A percentile compares a stretch with the other conserved stretches of the same genome.
phyloP scores from a whole-genome alignment of 2,888 invertebrate species.

The Megalurothrips usitatus region DNA sequence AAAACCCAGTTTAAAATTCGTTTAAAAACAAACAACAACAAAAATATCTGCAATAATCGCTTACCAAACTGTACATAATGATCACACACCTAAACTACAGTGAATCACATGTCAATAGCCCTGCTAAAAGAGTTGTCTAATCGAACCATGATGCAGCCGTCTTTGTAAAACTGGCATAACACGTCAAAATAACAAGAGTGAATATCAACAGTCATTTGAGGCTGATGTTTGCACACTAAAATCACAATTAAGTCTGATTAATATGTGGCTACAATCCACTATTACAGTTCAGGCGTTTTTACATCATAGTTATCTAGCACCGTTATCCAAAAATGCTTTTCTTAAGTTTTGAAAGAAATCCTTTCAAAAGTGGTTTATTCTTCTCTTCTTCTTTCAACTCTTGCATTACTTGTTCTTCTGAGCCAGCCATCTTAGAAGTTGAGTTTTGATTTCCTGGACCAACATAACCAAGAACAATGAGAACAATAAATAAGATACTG shows the following conservation, averaged over 20 bases:
- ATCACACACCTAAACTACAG: not conserved
- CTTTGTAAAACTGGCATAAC: not conserved
- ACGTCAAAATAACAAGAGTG: not conserved
- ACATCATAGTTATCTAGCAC: not conserved
- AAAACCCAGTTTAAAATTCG: not conserved
- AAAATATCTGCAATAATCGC: not conserved
- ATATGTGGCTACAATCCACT: not conserved
- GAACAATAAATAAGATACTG: slow-evolving; percentile 41
- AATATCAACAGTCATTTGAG: not conserved
- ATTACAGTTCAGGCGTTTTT: not conserved
- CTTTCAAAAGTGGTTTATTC: slow-evolving; percentile 45
- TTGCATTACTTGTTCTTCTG: slow-evolving; percentile 11
- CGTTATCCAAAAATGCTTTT: slow-evolving; percentile 28
- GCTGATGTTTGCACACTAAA: not conserved
- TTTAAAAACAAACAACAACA: not conserved
- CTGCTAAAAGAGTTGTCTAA: not conserved
- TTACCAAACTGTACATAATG: not conserved
- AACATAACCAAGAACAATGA: slow-evolving; percentile 14
- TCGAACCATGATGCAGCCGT: not conserved
- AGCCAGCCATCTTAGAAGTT: slow-evolving; percentile 14
- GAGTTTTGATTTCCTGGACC: slow-evolving; percentile 14
- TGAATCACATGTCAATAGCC: not conserved
- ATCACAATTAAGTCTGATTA: not conserved
- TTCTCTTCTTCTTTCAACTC: slow-evolving; percentile 47
- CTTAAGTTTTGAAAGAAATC: slow-evolving; percentile 55